A percentile compares a stretch with the other conserved stretches of the same genome.
phyloP scores from a whole-genome alignment of 2,797 vertebrate genomes.

The Anabacerthia variegaticeps region DNA sequence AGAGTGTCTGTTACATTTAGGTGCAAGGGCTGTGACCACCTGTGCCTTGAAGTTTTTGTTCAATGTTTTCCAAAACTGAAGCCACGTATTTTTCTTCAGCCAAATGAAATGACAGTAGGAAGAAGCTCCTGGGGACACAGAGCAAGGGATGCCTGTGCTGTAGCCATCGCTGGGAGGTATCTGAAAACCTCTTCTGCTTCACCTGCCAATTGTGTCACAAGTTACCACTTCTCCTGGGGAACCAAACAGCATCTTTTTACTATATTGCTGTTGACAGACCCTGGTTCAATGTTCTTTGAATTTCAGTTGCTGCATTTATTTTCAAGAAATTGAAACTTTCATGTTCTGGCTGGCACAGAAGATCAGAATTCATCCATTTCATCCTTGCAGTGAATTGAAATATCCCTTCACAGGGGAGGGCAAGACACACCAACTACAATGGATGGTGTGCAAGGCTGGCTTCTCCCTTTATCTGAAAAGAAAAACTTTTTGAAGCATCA shows the following conservation, averaged over 20 bases:
- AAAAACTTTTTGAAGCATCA: not conserved
- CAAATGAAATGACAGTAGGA: constrained; percentile 66
- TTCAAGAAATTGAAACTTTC: not conserved
- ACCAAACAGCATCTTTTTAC: not conserved
- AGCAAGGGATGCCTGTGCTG: not conserved
- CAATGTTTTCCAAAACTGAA: constrained; percentile 75
- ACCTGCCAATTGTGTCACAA: not conserved
- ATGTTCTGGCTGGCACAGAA: not conserved
- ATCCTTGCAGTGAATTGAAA: not conserved
- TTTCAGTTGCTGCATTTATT: not conserved
- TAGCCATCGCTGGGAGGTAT: rapidly evolving
- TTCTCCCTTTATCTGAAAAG: not conserved
- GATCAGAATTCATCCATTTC: not conserved
- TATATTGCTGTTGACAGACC: not conserved
- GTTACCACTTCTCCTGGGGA: not conserved
- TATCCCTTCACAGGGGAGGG: not conserved
- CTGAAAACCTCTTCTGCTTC: not conserved
- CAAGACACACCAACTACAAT: rapidly evolving
- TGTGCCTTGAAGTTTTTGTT: constrained; percentile 79
- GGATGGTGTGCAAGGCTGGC: not conserved
- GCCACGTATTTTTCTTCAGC: constrained; percentile 82
- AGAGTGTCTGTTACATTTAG: not conserved
- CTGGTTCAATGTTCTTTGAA: not conserved
- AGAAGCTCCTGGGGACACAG: not conserved
- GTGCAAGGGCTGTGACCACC: constrained; percentile 65